Percentiles rank a stretch among this genome's conserved stretches.
Evolutionary conservation across 2,113 vertebrate genomes (phyloP).

Genomic region (Origma solitaria): DNA sequence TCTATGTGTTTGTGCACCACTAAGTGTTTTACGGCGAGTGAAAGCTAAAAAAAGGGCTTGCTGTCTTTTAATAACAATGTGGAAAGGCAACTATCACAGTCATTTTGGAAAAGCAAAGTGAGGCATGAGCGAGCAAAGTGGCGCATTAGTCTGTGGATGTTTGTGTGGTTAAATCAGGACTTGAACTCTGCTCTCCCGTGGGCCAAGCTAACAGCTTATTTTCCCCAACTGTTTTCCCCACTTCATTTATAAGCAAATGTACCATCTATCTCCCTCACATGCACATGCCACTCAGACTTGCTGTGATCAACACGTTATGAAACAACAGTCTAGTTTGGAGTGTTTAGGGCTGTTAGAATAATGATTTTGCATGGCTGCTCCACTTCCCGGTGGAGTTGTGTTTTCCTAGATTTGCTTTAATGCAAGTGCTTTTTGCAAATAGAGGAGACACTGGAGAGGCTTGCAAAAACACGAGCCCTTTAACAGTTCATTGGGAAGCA

Average conservation of each 20-base stretch:
- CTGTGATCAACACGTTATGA: slow-evolving; percentile 34
- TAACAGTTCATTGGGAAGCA: neutral
- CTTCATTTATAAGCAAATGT: slow-evolving; percentile 44
- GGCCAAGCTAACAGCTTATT: neutral
- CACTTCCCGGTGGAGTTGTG: neutral
- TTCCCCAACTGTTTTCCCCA: neutral
- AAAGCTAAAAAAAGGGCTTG: neutral
- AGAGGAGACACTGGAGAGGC: neutral
- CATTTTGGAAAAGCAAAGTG: neutral
- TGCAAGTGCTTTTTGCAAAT: slow-evolving; percentile 3
- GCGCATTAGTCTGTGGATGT: neutral
- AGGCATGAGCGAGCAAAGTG: neutral
- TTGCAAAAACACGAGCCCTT: neutral
- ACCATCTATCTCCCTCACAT: neutral
- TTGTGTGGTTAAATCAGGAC: neutral
- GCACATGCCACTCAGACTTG: neutral
- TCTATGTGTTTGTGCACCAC: neutral
- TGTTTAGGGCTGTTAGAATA: slow-evolving; percentile 22
- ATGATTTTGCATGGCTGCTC: neutral
- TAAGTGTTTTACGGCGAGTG: accelerated
- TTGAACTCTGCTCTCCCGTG: neutral
- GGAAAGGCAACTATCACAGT: neutral
- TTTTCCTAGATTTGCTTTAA: slow-evolving; percentile 23
- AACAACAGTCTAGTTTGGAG: neutral
- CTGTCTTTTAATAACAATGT: neutral